Evolutionary conservation across 2,888 invertebrate species (phyloP).

Genomic region (Branchellion lobata): DNA sequence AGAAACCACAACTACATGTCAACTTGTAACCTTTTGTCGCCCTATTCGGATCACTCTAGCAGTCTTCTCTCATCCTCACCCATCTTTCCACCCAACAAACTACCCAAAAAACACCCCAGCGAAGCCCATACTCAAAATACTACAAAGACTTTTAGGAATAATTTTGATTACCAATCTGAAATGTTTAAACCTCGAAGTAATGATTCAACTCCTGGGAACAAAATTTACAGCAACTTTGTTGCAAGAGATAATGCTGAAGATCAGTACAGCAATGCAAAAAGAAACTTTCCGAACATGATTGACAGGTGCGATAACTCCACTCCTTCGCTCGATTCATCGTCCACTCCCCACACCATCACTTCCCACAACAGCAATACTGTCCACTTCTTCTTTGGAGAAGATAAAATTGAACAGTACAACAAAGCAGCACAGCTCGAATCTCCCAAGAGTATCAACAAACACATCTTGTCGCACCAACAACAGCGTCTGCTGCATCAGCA

Average conservation of each 20-base stretch:
- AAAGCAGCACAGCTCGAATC: background rate
- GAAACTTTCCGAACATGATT: background rate
- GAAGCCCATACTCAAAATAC: background rate
- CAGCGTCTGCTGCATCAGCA: background rate
- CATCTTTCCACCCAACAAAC: background rate
- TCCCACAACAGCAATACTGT: conserved; percentile 8
- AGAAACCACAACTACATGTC: background rate
- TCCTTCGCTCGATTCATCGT: background rate
- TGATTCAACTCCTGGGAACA: background rate
- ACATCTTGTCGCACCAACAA: background rate
- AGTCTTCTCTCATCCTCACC: background rate
- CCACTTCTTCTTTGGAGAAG: conserved; percentile 29
- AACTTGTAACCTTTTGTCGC: background rate
- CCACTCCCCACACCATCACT: conserved; percentile 4
- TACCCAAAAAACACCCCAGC: background rate
- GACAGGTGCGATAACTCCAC: conserved; percentile 4
- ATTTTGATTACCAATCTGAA: background rate
- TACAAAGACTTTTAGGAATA: background rate
- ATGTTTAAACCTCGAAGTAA: background rate
- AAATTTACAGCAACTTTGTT: background rate
- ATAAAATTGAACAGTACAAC: background rate
- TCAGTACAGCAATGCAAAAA: background rate
- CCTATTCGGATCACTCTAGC: background rate
- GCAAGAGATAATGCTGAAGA: background rate
- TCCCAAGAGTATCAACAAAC: background rate